Percentiles rank a stretch among this genome's conserved stretches.
These are phyloP conservation scores for Zaprionus nigranus DNA, from an alignment of 1,140 invertebrate genomes.

Conservation along the genomic window DNA sequence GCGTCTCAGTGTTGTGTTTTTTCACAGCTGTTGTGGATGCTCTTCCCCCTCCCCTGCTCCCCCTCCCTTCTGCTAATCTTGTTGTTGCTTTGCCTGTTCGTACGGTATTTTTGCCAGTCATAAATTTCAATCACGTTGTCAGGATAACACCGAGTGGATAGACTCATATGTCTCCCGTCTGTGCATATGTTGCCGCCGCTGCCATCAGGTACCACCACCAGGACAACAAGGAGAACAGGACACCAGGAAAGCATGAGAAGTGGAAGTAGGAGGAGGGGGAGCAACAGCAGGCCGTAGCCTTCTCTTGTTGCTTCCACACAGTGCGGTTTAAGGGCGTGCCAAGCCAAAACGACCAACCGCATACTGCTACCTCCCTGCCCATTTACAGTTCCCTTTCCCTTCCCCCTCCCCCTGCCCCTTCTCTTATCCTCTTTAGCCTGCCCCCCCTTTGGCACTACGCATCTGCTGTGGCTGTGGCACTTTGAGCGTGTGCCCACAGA, in stretches of 20 bases:
- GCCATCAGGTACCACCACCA: slow-evolving; percentile 35
- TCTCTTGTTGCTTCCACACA: slow-evolving; percentile 15
- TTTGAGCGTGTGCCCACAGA: slow-evolving; percentile 61
- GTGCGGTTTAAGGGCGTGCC: slow-evolving; percentile 46
- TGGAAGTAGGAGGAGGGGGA: too few relatives aligned
- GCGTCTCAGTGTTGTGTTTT: slow-evolving; percentile 34
- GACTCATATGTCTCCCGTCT: slow-evolving; percentile 64
- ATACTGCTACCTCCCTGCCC: background rate
- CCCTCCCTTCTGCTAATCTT: background rate
- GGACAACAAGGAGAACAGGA: background rate
- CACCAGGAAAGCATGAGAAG: background rate
- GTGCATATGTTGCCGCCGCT: slow-evolving; percentile 58
- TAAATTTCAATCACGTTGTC: slow-evolving; percentile 83
- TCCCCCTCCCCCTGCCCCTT: background rate
- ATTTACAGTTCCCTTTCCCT: background rate
- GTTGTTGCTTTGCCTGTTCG: slow-evolving; percentile 31
- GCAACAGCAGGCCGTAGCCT: background rate
- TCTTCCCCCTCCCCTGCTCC: background rate
- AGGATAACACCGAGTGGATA: slow-evolving; percentile 78
- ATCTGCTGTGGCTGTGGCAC: slow-evolving; percentile 19
- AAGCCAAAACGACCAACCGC: slow-evolving; percentile 27
- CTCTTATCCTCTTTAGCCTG: background rate
- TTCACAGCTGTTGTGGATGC: slow-evolving; percentile 36
- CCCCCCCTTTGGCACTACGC: background rate
- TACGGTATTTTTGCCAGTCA: slow-evolving; percentile 74